A percentile compares a stretch with the other conserved stretches of the same genome.
Conservation (phyloP, 2,113 vertebrate species). For the Cottus gobio region DNA sequence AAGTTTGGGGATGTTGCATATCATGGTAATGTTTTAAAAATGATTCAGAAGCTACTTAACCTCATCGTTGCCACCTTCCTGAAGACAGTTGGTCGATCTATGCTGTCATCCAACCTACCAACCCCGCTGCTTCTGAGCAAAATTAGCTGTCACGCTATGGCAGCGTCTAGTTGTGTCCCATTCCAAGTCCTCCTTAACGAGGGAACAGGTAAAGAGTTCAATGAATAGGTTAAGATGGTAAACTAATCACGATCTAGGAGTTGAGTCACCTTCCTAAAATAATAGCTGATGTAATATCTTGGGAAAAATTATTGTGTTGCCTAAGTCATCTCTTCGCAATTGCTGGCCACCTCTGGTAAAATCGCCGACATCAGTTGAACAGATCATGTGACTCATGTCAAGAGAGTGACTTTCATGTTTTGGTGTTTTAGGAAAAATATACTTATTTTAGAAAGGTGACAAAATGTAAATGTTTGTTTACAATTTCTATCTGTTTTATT, state of each 20-base stretch:
- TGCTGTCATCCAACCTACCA: not conserved
- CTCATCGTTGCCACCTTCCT: not conserved
- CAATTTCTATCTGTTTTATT: not conserved
- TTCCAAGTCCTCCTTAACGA: not conserved
- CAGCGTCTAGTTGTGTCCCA: not conserved
- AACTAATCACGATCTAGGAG: not conserved
- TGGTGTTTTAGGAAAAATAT: too few species aligned
- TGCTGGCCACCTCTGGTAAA: too few species aligned
- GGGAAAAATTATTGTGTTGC: too few species aligned
- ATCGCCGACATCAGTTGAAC: too few species aligned
- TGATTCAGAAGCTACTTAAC: not conserved
- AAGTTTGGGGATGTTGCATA: not conserved
- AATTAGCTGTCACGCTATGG: not conserved
- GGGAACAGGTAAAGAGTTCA: not conserved
- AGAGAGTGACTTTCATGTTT: too few species aligned
- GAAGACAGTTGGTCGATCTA: not conserved
- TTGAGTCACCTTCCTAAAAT: too few species aligned
- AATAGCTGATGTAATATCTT: too few species aligned
- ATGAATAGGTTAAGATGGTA: not conserved
- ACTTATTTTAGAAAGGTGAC: too few species aligned
- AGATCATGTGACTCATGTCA: too few species aligned
- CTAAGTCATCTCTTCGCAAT: too few species aligned
- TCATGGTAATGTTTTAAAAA: not conserved
- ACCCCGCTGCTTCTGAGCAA: not conserved
- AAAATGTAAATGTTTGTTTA: not conserved